These are phyloP conservation scores for Garrulus glandarius DNA, from an alignment of 2,797 vertebrate genomes.

Conservation along the genomic window DNA sequence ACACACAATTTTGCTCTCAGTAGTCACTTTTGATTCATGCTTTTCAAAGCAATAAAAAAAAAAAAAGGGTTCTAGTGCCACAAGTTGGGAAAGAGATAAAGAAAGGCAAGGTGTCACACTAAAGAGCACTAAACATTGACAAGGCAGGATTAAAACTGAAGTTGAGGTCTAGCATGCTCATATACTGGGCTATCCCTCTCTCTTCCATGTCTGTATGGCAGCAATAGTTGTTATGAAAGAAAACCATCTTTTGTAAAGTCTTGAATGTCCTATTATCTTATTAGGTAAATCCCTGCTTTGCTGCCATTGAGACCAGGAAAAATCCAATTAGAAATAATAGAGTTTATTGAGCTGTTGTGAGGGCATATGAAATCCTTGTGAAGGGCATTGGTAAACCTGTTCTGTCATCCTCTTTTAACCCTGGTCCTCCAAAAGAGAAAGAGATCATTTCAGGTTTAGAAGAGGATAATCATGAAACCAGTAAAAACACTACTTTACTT, in stretches of 20 bases:
- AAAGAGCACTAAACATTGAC: background rate
- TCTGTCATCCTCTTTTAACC: background rate
- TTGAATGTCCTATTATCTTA: background rate
- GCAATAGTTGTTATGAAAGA: background rate
- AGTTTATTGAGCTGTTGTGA: background rate
- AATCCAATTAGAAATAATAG: background rate
- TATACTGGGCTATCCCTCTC: background rate
- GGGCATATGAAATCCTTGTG: background rate
- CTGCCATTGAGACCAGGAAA: background rate
- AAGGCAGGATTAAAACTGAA: background rate
- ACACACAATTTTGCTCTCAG: background rate
- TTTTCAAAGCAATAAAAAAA: background rate
- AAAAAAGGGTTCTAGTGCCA: background rate
- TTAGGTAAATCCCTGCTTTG: background rate
- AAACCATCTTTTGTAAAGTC: background rate
- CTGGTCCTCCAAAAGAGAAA: background rate
- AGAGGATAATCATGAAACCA: background rate
- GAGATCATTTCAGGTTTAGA: background rate
- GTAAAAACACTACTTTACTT: background rate
- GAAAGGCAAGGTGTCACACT: background rate
- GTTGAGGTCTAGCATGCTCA: background rate
- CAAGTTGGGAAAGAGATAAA: background rate
- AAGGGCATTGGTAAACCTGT: background rate
- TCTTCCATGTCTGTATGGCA: background rate
- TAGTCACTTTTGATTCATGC: background rate